Evolutionary conservation across 53 echinoderm and acorn worm genomes (phyloP).

Genomic region (Paracentrotus lividus): DNA sequence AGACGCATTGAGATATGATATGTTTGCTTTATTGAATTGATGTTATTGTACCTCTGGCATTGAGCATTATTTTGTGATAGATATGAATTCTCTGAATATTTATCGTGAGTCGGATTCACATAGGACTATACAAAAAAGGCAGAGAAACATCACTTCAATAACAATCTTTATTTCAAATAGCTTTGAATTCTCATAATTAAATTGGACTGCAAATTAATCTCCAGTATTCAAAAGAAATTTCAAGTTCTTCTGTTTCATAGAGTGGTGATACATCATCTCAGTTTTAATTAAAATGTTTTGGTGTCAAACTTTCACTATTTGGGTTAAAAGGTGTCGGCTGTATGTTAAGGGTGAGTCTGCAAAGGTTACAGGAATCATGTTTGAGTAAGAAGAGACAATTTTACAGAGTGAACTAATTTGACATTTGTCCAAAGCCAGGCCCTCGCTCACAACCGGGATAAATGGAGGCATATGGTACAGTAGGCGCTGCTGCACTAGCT

Average conservation of each 20-base stretch:
- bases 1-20: not conserved
- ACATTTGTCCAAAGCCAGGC: too few species aligned
- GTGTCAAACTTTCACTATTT: not conserved
- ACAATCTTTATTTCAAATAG: too few species aligned
- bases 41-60: not conserved
- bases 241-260: too few species aligned
- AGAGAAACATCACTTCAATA: too few species aligned
- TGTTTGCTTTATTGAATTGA: not conserved
- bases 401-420: too few species aligned
- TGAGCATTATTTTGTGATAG: not conserved
- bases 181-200: too few species aligned
- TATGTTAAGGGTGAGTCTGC: not conserved
- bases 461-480: too few species aligned
- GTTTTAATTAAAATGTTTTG: not conserved
- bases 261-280: not conserved
- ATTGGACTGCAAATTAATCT: too few species aligned
- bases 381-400: not conserved
- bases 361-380: not conserved
- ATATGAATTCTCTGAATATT: not conserved
- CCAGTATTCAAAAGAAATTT: too few species aligned
- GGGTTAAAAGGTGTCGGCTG: not conserved
- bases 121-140: not conserved
- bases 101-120: not conserved
- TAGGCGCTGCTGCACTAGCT: too few species aligned
- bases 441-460: too few species aligned